Evolutionary conservation across 2,797 vertebrate genomes (phyloP).

Genomic region (Eulemur mongoz): DNA sequence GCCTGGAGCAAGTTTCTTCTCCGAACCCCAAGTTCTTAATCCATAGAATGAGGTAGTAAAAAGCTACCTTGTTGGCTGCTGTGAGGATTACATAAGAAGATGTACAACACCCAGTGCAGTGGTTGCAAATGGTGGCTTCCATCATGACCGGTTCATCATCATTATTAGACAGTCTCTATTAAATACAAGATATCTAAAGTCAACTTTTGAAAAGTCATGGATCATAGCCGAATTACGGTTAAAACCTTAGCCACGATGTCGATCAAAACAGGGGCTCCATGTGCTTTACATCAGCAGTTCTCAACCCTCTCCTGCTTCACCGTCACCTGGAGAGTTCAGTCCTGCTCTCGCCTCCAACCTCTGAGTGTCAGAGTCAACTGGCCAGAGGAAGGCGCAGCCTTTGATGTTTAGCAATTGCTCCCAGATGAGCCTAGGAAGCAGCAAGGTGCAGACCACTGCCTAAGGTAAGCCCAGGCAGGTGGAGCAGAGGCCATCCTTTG

Average conservation of each 20-base stretch:
- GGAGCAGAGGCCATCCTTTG: not conserved
- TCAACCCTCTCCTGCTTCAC: not conserved
- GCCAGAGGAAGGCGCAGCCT: not conserved
- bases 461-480: rapidly evolving
- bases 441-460: not conserved
- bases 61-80: not conserved
- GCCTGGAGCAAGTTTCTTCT: not conserved
- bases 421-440: not conserved
- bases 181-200: not conserved
- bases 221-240: not conserved
- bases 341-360: not conserved
- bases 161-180: not conserved
- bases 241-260: not conserved
- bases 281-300: not conserved
- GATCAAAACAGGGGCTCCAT: not conserved
- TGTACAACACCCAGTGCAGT: not conserved
- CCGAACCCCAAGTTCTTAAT: not conserved
- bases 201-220: not conserved
- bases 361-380: not conserved
- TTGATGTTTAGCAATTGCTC: not conserved
- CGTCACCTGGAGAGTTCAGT: not conserved
- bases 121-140: not conserved
- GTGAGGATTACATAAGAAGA: not conserved
- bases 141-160: not conserved
- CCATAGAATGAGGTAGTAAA: not conserved